phyloP scores from a whole-genome alignment of 2,113 vertebrate genomes.

The Rattus rattus region DNA sequence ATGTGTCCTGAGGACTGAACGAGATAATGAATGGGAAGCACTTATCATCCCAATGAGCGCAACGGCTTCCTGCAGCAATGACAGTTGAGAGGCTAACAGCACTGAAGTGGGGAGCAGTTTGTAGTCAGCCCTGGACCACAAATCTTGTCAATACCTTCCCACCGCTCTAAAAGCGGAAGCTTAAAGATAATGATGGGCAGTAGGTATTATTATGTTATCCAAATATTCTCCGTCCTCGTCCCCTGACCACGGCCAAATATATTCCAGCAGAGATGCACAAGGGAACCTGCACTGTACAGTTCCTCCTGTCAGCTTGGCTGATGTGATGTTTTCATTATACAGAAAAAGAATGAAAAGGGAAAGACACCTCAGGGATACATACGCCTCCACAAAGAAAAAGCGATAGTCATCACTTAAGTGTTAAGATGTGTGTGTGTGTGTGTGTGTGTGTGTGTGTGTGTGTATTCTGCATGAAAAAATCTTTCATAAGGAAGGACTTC shows the following conservation, averaged over 20 bases:
- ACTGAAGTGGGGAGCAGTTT: not conserved
- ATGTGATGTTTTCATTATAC: not conserved
- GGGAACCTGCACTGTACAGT: not conserved
- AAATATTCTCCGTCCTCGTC: not conserved
- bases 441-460: not conserved
- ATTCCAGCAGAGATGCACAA: not conserved
- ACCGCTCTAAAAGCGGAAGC: not conserved
- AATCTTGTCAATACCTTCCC: not conserved
- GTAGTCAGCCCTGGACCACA: not conserved
- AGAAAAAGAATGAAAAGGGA: constrained; percentile 12
- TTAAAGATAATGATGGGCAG: not conserved
- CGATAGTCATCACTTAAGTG: not conserved
- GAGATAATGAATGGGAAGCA: constrained; percentile 39
- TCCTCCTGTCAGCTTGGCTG: not conserved
- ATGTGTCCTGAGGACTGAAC: not conserved
- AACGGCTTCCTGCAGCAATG: constrained; percentile 33
- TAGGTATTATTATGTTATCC: not conserved
- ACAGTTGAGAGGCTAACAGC: constrained; percentile 43
- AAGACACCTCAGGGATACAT: not conserved
- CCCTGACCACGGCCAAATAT: not conserved
- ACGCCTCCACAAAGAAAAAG: not conserved
- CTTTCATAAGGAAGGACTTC: constrained; percentile 1
- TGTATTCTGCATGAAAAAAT: not conserved
- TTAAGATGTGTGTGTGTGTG: not conserved
- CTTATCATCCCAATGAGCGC: constrained; percentile 27